Base-by-base conservation (phyloP, 2,888 invertebrate genomes). In the Tenthredo notha region DNA sequence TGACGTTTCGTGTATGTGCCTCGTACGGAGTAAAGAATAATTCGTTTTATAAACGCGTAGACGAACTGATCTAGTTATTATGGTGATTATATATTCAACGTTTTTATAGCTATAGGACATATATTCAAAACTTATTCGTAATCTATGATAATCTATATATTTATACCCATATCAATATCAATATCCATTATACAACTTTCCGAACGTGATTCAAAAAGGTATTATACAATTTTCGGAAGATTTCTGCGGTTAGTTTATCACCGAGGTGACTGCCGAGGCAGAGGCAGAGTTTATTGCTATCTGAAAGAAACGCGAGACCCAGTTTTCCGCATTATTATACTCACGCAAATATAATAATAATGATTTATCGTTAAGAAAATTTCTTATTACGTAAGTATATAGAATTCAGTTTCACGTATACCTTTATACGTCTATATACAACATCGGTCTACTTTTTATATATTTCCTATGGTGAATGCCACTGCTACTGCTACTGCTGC, bases 391-490 rank as follows among this genome's bases (percentile, higher is more conserved):
- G 25, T 77, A 25, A 25, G 29, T 77, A 50, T n/a, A 5, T 29
- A 9, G 7, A 1, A 18, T n/a, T n/a, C 21, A 72, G 2, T 25
- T 65, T 29, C 12, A 10, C 65, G 72, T 40, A 67, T 5, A 65
- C 15, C 12, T 43, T 4, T 33, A 33, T 29, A 1, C 25, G 21
- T 2, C 25, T 75, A 7, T 25, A 0, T 43, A n/a, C 54, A 15
- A n/a, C 77, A 12, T 84, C 84, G 72, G 40, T 85, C 85, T 86
- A 50, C n/a, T 86, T 70, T 82, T 21, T 43, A 61, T 83, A 58
- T 18, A 72, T 85, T 80, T 70, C 83, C 74, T 40, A 82, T 43
- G 84, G 75, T 75, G 85, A 85, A 85, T 85, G 18, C 15, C n/a
- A 7, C 50, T 47, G 15, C 15, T 47, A 15, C 47, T 12, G 40